These are phyloP conservation scores for Rhineura floridana DNA, from an alignment of 2,113 vertebrate species.

Conservation along the genomic window DNA sequence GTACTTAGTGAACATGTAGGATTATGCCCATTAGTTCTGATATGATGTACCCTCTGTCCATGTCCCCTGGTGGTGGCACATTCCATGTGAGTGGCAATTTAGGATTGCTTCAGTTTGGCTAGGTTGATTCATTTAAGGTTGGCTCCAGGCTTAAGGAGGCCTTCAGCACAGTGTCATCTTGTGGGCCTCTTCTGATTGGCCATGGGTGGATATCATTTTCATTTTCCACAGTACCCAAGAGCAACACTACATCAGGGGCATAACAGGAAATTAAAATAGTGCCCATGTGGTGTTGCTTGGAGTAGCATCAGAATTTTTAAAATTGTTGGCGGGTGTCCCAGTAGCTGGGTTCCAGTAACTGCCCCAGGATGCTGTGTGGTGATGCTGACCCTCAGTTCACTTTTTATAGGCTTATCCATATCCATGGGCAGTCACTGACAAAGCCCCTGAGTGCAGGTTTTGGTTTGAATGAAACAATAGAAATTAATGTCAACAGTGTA, in stretches of 20 bases:
- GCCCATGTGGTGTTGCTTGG: too few species aligned
- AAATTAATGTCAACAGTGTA: not conserved
- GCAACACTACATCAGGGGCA: not conserved
- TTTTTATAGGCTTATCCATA: not conserved
- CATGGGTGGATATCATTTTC: not conserved
- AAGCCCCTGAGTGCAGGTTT: not conserved
- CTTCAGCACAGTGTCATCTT: not conserved
- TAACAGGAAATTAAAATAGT: not conserved
- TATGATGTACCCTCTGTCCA: not conserved
- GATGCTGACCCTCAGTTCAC: not conserved
- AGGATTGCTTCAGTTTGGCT: not conserved
- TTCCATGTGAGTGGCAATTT: not conserved
- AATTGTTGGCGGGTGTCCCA: too few species aligned
- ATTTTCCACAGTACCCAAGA: not conserved
- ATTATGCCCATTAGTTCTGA: not conserved
- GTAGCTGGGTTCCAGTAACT: too few species aligned
- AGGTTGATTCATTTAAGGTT: not conserved
- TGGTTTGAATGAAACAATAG: not conserved
- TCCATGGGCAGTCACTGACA: not conserved
- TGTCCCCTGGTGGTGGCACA: not conserved
- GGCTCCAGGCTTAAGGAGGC: not conserved
- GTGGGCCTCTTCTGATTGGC: not conserved
- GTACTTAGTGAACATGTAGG: too few species aligned
- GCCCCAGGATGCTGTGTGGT: not conserved
- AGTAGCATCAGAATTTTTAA: too few species aligned